These are phyloP conservation scores for Heliconius ismenius DNA, from an alignment of 2,888 invertebrate species.

Conservation along the genomic window DNA sequence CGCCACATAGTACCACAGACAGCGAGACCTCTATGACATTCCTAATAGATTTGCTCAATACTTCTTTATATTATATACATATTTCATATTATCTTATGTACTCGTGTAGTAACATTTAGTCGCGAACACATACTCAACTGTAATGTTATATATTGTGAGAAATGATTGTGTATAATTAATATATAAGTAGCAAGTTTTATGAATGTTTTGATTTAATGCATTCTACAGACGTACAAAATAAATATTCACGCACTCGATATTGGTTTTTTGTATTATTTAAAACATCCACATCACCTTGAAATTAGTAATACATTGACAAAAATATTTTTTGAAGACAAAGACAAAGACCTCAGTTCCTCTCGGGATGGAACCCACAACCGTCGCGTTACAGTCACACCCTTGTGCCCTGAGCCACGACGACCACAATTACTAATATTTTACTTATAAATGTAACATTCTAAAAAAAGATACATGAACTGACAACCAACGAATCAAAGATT, in stretches of 20 bases:
- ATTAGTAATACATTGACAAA: background rate
- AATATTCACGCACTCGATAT: constrained; percentile 75
- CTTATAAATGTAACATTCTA: no score
- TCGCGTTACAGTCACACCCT: no score
- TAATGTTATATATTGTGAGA: constrained; percentile 48
- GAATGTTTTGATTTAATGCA: constrained; percentile 64
- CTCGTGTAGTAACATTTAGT: constrained; percentile 68
- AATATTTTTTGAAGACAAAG: background rate
- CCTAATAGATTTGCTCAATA: constrained; percentile 42
- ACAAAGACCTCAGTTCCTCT: no score
- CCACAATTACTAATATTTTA: no score
- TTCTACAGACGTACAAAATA: constrained; percentile 78
- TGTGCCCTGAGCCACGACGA: no score
- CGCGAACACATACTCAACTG: constrained; percentile 69
- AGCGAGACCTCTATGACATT: constrained; percentile 21
- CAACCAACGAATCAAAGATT: no score
- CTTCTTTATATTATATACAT: constrained; percentile 45
- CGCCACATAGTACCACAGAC: background rate
- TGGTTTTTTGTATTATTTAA: constrained; percentile 52
- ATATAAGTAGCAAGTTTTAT: constrained; percentile 55
- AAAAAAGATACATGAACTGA: no score
- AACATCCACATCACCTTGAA: background rate
- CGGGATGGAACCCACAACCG: no score
- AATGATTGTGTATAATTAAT: constrained; percentile 50
- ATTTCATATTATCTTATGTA: constrained; percentile 50